Conservation (phyloP, 2,888 invertebrate genomes). For the Coelinius sp. region DNA sequence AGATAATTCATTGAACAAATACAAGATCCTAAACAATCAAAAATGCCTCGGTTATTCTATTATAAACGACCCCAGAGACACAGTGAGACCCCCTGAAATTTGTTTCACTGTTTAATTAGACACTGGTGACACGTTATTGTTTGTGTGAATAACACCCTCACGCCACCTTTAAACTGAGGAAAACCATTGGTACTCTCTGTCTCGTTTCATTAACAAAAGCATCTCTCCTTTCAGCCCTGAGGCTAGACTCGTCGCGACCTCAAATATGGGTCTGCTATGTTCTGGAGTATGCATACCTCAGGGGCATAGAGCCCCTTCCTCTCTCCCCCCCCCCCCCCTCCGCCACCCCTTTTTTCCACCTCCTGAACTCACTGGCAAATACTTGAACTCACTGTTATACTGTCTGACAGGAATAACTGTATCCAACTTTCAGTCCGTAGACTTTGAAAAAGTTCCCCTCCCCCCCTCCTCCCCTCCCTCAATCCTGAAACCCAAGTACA, state of each 20-base stretch:
- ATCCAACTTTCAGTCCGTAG: conserved; percentile 4
- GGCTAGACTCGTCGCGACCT: conserved; percentile 14
- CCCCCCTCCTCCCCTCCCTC: too few relatives aligned
- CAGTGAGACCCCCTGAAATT: neutral
- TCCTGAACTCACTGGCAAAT: conserved; percentile 5
- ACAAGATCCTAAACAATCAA: too few relatives aligned
- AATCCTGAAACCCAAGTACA: conserved; percentile 14
- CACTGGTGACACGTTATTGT: conserved; percentile 52
- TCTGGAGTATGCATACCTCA: conserved; percentile 15
- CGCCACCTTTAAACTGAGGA: neutral
- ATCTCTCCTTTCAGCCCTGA: neutral
- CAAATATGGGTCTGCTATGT: conserved; percentile 28
- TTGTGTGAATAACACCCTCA: conserved; percentile 40
- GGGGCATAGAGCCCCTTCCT: neutral
- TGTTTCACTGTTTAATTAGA: neutral
- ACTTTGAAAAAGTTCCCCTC: conserved; percentile 14
- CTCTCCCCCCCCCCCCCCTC: neutral
- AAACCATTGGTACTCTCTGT: neutral
- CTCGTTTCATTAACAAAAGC: conserved; percentile 18
- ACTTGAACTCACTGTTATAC: conserved; percentile 18
- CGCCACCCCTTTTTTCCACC: neutral
- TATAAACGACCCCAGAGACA: neutral
- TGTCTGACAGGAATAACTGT: conserved; percentile 22
- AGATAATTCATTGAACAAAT: too few relatives aligned
- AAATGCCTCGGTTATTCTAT: too few relatives aligned